Evolutionary conservation across 2,888 invertebrate species (phyloP).

Genomic region (Melanotus villosus): DNA sequence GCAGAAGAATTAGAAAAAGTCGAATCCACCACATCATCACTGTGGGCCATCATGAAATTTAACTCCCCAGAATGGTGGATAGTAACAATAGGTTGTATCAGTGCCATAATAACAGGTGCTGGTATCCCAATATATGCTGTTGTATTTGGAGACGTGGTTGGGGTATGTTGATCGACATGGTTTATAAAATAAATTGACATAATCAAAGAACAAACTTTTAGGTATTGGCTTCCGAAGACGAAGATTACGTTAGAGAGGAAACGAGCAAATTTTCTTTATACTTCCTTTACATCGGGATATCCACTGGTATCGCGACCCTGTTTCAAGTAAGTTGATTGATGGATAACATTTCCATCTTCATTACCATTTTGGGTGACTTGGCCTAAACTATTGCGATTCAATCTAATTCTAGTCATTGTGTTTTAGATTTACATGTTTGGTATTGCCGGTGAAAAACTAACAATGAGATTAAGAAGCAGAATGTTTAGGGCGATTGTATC

Average conservation of each 20-base stretch:
- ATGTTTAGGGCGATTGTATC: conserved; percentile 79
- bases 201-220: too few species aligned
- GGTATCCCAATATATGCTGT: conserved; percentile 83
- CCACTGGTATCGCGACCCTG: conserved; percentile 71
- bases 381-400: too few species aligned
- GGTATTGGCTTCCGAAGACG: conserved; percentile 70
- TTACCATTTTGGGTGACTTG: too few species aligned
- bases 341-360: too few species aligned
- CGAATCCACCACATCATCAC: conserved; percentile 43
- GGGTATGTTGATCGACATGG: conserved; percentile 68
- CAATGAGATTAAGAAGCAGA: conserved; percentile 78
- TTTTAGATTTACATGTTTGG: conserved; percentile 75
- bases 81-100: conserved; percentile 74
- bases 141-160: conserved; percentile 80
- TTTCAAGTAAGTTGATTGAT: conserved; percentile 8
- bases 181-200: too few species aligned
- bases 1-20: background rate
- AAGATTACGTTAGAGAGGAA: conserved; percentile 71
- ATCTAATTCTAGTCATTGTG: too few species aligned
- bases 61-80: conserved; percentile 80
- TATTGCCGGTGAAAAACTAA: conserved; percentile 85
- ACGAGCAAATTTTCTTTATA: conserved; percentile 71
- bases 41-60: conserved; percentile 67
- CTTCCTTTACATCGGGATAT: conserved; percentile 78
- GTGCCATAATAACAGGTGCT: conserved; percentile 77